Conservation (phyloP, 1,140 invertebrate genomes). For the Drosophila mayri region DNA sequence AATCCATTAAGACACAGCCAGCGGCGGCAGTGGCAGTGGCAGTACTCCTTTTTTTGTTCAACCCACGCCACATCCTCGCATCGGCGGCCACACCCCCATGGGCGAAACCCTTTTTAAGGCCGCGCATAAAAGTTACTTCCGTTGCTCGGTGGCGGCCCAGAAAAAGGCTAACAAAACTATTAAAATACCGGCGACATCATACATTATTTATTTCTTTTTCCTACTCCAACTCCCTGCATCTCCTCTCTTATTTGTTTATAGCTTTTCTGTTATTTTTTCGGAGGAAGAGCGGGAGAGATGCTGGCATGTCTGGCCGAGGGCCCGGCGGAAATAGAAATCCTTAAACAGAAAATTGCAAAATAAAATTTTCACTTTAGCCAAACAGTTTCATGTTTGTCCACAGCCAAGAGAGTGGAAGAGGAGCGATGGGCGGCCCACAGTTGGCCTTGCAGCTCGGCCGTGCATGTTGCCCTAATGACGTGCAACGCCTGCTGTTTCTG, state of each 20-base stretch:
- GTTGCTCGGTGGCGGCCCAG: slow-evolving; percentile 39
- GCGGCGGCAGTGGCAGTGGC: slow-evolving; percentile 36
- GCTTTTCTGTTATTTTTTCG: slow-evolving; percentile 54
- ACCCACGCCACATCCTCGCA: slow-evolving; percentile 14
- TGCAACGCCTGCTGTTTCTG: slow-evolving; percentile 60
- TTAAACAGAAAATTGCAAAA: slow-evolving; percentile 78
- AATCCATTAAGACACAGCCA: slow-evolving; percentile 70
- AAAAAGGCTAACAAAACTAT: slow-evolving; percentile 79
- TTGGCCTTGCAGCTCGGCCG: slow-evolving; percentile 52
- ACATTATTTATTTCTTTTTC: slow-evolving; percentile 73
- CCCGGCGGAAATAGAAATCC: slow-evolving; percentile 78
- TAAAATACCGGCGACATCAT: slow-evolving; percentile 80
- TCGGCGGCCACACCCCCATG: slow-evolving; percentile 10
- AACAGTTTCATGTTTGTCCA: slow-evolving; percentile 64
- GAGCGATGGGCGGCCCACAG: slow-evolving; percentile 19
- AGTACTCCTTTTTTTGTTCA: slow-evolving; percentile 18
- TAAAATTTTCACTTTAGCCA: slow-evolving; percentile 75
- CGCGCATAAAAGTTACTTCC: slow-evolving; percentile 75
- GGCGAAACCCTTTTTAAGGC: slow-evolving; percentile 59
- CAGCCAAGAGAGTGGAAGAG: slow-evolving; percentile 16
- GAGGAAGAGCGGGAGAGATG: slow-evolving; percentile 6
- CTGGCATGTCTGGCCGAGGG: slow-evolving; percentile 49
- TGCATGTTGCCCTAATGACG: slow-evolving; percentile 78
- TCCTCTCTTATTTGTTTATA: slow-evolving; percentile 53
- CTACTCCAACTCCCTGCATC: slow-evolving; percentile 13